phyloP scores from a whole-genome alignment of 1,140 invertebrate genomes.

The Achroia grisella region DNA sequence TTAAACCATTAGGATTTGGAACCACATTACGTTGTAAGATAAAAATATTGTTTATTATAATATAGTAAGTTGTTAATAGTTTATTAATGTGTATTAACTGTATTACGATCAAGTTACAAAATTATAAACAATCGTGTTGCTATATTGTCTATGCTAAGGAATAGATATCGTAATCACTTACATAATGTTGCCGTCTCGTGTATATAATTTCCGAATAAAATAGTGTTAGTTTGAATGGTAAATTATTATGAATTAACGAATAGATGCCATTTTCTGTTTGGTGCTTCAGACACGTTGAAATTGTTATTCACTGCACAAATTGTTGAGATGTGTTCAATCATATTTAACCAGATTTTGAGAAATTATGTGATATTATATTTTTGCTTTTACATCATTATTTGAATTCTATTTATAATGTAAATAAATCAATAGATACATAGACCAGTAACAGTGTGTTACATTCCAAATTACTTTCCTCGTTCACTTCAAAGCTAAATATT shows the following conservation, averaged over 20 bases:
- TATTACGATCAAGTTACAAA: conserved; percentile 55
- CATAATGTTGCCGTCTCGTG: conserved; percentile 34
- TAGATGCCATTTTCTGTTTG: conserved; percentile 23
- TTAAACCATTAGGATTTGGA: conserved; percentile 18
- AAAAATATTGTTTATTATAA: conserved; percentile 49
- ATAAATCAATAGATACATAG: conserved; percentile 30
- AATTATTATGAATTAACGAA: conserved; percentile 22
- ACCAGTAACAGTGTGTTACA: conserved; percentile 52
- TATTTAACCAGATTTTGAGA: conserved; percentile 25
- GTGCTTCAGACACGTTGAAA: conserved; percentile 27
- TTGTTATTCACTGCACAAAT: conserved; percentile 35
- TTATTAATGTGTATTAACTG: conserved; percentile 56
- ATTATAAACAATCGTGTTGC: conserved; percentile 46
- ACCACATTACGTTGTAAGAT: conserved; percentile 50
- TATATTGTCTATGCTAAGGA: conserved; percentile 27
- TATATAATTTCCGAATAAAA: conserved; percentile 40
- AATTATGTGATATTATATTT: conserved; percentile 27
- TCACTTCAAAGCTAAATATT: conserved; percentile 30
- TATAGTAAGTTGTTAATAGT: conserved; percentile 69
- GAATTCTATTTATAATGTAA: conserved; percentile 37
- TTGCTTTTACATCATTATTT: conserved; percentile 12
- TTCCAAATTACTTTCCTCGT: conserved; percentile 50
- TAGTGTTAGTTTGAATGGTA: conserved; percentile 15
- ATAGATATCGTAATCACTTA: conserved; percentile 2
- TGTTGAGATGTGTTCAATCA: conserved; percentile 30